Conservation (phyloP, 2,797 vertebrate species). For the Sebastes aleutianus region DNA sequence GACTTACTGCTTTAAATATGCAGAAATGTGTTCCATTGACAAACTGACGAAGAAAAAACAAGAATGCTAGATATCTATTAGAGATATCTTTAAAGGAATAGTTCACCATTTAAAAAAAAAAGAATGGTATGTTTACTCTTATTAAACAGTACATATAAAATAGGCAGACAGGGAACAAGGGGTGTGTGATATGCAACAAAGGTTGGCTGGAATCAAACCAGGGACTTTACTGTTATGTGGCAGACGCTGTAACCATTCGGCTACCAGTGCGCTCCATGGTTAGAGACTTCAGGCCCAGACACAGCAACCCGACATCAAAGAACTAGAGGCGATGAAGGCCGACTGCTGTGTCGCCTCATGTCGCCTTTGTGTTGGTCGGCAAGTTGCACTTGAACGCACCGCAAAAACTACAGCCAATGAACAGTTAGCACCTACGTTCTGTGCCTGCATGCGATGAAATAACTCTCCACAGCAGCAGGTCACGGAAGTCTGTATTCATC, state of each 20-base stretch:
- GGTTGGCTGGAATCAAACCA: background rate
- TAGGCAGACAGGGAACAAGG: background rate
- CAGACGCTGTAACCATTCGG: background rate
- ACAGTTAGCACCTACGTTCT: too few relatives aligned
- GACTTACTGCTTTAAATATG: conserved; percentile 30
- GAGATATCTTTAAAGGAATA: background rate
- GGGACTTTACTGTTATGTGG: background rate
- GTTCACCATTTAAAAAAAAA: background rate
- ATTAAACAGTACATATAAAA: background rate
- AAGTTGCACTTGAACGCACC: too few relatives aligned
- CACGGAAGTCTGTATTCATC: too few relatives aligned
- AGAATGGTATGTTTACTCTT: background rate
- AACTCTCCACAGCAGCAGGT: too few relatives aligned
- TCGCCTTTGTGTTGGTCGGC: too few relatives aligned
- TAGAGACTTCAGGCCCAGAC: background rate
- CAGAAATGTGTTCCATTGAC: background rate
- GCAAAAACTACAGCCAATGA: rapidly evolving
- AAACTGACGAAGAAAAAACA: background rate
- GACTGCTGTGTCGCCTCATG: too few relatives aligned
- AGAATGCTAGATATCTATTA: background rate
- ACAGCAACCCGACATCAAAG: too few relatives aligned
- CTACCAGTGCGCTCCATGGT: background rate
- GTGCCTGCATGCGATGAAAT: rapidly evolving
- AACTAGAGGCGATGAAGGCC: too few relatives aligned
- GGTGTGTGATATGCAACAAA: background rate